phyloP scores from a whole-genome alignment of 2,888 invertebrate genomes.

The Gymnocheta viridis region DNA sequence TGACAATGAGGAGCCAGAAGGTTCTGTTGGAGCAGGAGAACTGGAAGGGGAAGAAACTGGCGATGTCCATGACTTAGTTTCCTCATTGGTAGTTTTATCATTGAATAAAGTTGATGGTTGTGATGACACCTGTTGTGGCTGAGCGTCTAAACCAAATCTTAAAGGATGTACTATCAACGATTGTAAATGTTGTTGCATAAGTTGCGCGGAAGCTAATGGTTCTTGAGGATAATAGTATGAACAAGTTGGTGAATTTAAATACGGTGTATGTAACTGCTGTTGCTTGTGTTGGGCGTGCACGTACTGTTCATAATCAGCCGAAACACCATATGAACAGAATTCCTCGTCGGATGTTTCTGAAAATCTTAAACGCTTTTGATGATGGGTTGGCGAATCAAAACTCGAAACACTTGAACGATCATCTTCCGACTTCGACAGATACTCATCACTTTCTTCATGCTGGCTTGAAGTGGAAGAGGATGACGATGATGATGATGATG shows the following conservation, averaged over 20 bases:
- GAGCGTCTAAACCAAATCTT: background rate
- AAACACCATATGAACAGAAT: slow-evolving; percentile 39
- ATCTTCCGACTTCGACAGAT: slow-evolving; percentile 72
- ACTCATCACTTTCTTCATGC: slow-evolving; percentile 66
- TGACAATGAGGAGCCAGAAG: slow-evolving; percentile 1
- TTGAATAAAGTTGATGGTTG: background rate
- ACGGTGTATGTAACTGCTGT: slow-evolving; percentile 55
- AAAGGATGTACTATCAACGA: slow-evolving; percentile 44
- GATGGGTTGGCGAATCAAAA: slow-evolving; percentile 72
- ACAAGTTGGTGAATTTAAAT: slow-evolving; percentile 70
- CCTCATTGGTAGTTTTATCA: background rate
- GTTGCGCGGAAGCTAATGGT: slow-evolving; percentile 70
- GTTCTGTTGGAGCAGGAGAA: background rate
- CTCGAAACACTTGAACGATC: slow-evolving; percentile 78
- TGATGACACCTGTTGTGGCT: background rate
- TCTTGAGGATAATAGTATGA: slow-evolving; percentile 68
- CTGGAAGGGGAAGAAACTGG: background rate
- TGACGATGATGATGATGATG: slow-evolving; percentile 71
- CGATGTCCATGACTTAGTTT: background rate
- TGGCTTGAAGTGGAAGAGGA: slow-evolving; percentile 33
- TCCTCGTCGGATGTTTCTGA: slow-evolving; percentile 78
- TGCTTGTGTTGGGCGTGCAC: slow-evolving; percentile 64
- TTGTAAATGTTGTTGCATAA: slow-evolving; percentile 72
- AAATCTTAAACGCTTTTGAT: slow-evolving; percentile 77
- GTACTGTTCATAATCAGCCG: slow-evolving; percentile 51